Evolutionary conservation across 2,888 invertebrate genomes (phyloP).

Genomic region (Amiota minor): DNA sequence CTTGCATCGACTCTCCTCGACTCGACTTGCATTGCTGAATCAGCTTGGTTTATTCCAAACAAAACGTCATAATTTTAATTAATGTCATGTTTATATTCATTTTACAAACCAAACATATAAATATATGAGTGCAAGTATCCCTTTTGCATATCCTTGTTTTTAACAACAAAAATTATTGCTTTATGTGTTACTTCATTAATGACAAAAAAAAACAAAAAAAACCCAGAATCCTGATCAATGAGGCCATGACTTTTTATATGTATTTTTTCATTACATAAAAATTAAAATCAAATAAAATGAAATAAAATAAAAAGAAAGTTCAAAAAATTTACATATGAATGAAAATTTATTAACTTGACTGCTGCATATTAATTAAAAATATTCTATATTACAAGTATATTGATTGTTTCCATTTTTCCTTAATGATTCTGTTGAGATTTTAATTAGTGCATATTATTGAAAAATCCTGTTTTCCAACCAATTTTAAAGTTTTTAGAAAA

Average conservation of each 20-base stretch:
- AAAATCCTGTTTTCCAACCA: background rate
- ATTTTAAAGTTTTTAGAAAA: too few relatives aligned
- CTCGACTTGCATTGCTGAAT: too few relatives aligned
- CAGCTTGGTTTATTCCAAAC: conserved; percentile 12
- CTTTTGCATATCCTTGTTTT: conserved; percentile 30
- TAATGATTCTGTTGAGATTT: background rate
- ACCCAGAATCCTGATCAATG: background rate
- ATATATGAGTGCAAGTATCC: background rate
- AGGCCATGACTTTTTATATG: conserved; percentile 7
- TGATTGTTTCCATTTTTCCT: background rate
- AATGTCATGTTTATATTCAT: conserved; percentile 47
- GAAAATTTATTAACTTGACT: conserved; percentile 6
- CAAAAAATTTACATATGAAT: conserved; percentile 2
- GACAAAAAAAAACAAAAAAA: background rate
- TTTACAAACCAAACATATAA: conserved; percentile 23
- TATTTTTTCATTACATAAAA: background rate
- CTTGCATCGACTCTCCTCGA: too few relatives aligned
- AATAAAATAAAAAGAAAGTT: background rate
- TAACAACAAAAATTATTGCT: conserved; percentile 19
- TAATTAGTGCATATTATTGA: background rate
- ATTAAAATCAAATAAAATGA: background rate
- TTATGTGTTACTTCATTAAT: conserved; percentile 20
- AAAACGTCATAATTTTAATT: conserved; percentile 52
- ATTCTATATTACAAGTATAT: too few relatives aligned
- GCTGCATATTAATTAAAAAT: background rate